These are phyloP conservation scores for Ammospiza maritima DNA, from an alignment of 2,797 vertebrate species.

Conservation along the genomic window DNA sequence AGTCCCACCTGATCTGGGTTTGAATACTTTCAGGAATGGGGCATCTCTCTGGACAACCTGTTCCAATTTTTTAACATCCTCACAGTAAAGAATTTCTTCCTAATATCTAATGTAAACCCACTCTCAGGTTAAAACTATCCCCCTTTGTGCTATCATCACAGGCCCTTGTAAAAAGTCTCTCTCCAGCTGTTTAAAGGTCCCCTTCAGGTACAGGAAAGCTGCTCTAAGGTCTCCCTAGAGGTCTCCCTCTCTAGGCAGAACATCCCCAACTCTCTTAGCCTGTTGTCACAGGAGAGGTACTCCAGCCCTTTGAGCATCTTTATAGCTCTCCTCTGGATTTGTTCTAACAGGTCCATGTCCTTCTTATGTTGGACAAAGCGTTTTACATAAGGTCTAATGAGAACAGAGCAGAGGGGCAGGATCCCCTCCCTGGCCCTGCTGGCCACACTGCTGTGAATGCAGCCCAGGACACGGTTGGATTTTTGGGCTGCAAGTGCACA, in stretches of 20 bases:
- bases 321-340: background rate
- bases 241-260: background rate
- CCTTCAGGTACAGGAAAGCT: background rate
- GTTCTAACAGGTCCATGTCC: background rate
- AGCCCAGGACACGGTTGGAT: rapidly evolving
- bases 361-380: background rate
- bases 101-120: background rate
- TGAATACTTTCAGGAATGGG: background rate
- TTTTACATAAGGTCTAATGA: background rate
- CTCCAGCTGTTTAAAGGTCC: background rate
- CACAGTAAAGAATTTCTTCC: background rate
- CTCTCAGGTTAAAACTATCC: background rate
- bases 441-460: background rate
- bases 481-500: background rate
- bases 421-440: background rate
- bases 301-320: background rate
- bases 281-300: background rate
- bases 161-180: background rate
- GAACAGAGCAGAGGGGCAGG: background rate
- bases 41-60: background rate
- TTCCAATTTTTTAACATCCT: background rate
- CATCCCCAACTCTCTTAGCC: background rate
- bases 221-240: background rate
- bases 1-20: background rate
- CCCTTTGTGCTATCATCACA: background rate